Percentiles rank a stretch among this genome's conserved stretches.
These are phyloP conservation scores for Python bivittatus DNA, from an alignment of 2,113 vertebrate genomes.

Conservation along the genomic window DNA sequence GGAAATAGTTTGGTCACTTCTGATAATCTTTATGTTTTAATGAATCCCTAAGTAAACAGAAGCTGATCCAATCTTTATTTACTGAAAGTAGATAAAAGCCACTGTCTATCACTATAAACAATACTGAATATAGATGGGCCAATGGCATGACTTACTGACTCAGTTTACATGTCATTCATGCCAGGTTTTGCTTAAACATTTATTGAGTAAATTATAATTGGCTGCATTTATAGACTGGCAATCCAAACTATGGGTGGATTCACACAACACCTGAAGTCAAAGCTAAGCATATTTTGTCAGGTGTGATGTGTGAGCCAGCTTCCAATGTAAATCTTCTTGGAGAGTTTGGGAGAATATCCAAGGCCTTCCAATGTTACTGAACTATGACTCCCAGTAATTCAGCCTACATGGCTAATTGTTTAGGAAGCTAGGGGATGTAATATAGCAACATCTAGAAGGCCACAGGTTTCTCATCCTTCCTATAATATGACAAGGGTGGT, in stretches of 20 bases:
- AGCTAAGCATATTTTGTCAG: not conserved
- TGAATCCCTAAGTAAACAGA: not conserved
- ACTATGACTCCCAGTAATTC: not conserved
- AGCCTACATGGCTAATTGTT: not conserved
- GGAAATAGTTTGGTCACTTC: not conserved
- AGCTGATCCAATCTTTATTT: not conserved
- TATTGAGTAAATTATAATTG: not conserved
- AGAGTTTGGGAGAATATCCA: rapidly evolving
- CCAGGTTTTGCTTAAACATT: not conserved
- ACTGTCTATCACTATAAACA: not conserved
- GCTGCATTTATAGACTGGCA: not conserved
- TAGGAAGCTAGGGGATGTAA: not conserved
- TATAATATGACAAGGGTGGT: not conserved
- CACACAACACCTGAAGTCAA: not conserved
- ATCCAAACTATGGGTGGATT: not conserved
- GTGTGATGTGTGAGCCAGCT: not conserved
- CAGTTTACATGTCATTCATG: not conserved
- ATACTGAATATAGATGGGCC: not conserved
- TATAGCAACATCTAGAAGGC: not conserved
- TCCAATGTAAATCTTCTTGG: not conserved
- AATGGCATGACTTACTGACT: not conserved
- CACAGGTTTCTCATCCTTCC: slow-evolving; percentile 13
- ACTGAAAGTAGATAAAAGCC: not conserved
- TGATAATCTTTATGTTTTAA: not conserved
- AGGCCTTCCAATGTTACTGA: not conserved